Percentiles rank a stretch among this genome's conserved stretches.
Evolutionary conservation across 1,140 invertebrate genomes (phyloP).

Genomic region (Acromyrmex charruanus): DNA sequence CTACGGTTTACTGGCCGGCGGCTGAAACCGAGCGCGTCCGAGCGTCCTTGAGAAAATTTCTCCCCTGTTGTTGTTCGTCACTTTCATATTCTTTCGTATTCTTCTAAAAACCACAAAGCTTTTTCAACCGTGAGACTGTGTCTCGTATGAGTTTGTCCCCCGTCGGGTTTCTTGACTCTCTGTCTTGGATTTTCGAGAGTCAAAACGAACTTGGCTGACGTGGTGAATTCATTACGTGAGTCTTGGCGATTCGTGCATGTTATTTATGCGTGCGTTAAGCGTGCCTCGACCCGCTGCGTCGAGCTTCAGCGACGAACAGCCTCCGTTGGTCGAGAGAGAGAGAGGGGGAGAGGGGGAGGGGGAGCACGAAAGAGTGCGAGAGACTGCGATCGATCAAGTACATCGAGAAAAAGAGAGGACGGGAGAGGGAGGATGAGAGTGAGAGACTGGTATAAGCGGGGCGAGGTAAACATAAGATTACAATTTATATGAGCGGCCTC

Average conservation of each 20-base stretch:
- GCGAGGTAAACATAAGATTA: constrained; percentile 54
- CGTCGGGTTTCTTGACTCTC: background rate
- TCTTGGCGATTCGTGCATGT: constrained; percentile 63
- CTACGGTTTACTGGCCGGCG: constrained; percentile 22
- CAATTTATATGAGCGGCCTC: constrained; percentile 66
- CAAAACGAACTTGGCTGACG: constrained; percentile 42
- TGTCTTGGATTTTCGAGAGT: constrained; percentile 51
- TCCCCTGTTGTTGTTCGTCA: constrained; percentile 13
- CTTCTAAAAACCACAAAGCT: background rate
- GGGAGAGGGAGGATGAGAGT: background rate
- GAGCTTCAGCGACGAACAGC: constrained; percentile 1
- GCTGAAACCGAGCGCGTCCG: constrained; percentile 39
- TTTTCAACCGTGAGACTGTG: constrained; percentile 10
- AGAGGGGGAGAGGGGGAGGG: background rate
- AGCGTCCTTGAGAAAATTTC: constrained; percentile 68
- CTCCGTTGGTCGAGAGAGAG: constrained; percentile 4
- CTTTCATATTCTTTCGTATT: background rate
- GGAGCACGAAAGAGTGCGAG: background rate
- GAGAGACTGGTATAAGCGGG: background rate
- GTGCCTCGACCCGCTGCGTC: background rate
- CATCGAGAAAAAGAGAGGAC: background rate
- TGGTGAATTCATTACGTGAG: constrained; percentile 57
- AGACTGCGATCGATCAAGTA: background rate
- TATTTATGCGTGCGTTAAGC: constrained; percentile 68
- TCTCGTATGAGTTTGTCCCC: constrained; percentile 29